Evolutionary conservation across 2,888 invertebrate genomes (phyloP), one percentile per base, ranked within the genome.

Genomic region (Lepidocyrtoides sp.): DNA sequence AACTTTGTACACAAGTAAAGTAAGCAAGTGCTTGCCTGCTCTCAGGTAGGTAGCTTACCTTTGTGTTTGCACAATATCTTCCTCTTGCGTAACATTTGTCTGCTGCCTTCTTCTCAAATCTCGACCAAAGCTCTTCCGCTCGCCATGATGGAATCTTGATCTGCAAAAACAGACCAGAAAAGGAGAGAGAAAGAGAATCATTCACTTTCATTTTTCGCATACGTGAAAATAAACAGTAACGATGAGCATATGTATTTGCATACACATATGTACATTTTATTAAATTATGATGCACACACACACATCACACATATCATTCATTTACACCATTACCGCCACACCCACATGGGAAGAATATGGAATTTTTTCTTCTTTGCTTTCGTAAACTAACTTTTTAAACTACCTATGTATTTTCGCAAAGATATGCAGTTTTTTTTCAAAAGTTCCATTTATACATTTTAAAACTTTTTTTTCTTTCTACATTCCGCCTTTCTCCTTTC

Each of bases 61-160:
- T 93, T 29, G 92, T 92, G 29, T 85, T 92, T 48, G 84, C 60
- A 86, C 93, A 92, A 26, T 92, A 92, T 72, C 88, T 91, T 57
- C 94, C 94, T 82, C 93, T 93, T 57, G 92, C 93, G 72, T 94
- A 94, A 85, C 91, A 87, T 87, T 93, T 92, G 14, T 91, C 87
- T 7, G 89, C 66, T 5, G 92, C 93, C 63, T 91, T 90, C 77
- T 93, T 93, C 44, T 92, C 93, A 60, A 93, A 93, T 93, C 92
- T 93, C 41, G 88, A 63, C 89, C 94, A 90, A 41, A 94, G 87
- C 57, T 94, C 93, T 75, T 92, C 92, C 69, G 93, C 94, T 87
- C 94, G 93, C 88, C 91, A 92, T 44, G 94, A 94, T 32, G 93
- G 88, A 23, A 94, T 84, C 72, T 91, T 93, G 83, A 91, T 91